Base-by-base conservation (phyloP, 2,113 vertebrate genomes). In the Tetrao urogallus region DNA sequence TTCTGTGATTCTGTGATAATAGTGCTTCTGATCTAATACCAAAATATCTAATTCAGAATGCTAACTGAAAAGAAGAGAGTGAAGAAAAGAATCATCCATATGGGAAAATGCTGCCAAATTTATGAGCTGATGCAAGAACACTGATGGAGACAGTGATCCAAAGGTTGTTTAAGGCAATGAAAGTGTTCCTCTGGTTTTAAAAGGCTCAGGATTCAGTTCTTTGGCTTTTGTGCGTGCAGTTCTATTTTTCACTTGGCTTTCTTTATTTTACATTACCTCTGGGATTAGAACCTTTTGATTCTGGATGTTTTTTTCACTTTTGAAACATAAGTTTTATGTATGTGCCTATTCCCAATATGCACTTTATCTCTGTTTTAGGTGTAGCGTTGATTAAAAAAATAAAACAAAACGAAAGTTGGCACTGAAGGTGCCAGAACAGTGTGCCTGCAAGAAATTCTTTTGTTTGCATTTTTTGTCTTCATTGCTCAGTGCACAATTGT, bases 401-500 rank as follows among this genome's bases (percentile, higher is more conserved):
- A 50, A 52, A 54, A 16, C 27, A 54, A 56, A 72, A 28, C 10
- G 36, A 28, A 17, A 74, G 79, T 58, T 18, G n/a, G 54, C 76
- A 38, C 81, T 89, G 83, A 57, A 87, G 92, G 61, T 77, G 77
- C 80, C 40, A 74, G 85, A 38, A 63, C 57, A 65, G 48, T 18
- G 42, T 87, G 78, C 75, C 66, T 95, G 54, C 48, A 74, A 85
- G 56, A 64, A 34, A 28, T 61, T 80, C 48, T 92, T 92, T 91
- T 79, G 56, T 76, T 65, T 85, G 54, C 88, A 38, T 87, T 85
- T 13, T 14, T 16, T 54, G 28, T 54, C 52, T 28, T 54, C 27
- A 16, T 54, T 28, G 52, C 27, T 54, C 5, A 8, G 7, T 32
- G 21, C 8, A 64, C 19, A 60, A 60, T 60, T 56, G 17, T 78